Percentiles rank a stretch among this genome's conserved stretches.
Conservation (phyloP, 2,113 vertebrate species). For the Syngnathus floridae region DNA sequence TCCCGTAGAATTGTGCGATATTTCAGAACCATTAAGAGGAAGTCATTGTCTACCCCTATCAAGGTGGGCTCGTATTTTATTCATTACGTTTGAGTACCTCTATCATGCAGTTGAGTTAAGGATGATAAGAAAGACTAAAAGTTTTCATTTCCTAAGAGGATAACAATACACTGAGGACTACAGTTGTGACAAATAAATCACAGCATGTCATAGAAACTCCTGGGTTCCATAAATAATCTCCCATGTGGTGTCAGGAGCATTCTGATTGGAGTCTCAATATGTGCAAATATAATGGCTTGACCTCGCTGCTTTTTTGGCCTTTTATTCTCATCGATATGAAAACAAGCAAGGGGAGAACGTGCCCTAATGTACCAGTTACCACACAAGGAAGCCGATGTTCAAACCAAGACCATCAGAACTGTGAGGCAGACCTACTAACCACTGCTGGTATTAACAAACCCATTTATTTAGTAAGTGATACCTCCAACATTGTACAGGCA, state of each 20-base stretch:
- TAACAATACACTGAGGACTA: background rate
- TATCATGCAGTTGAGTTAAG: background rate
- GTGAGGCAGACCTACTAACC: background rate
- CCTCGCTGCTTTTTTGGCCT: no score
- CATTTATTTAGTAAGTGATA: background rate
- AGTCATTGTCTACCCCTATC: background rate
- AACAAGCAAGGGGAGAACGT: background rate
- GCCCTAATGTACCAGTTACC: background rate
- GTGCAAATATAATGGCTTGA: no score
- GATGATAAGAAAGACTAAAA: background rate
- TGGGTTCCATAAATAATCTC: background rate
- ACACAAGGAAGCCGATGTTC: background rate
- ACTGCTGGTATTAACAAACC: background rate
- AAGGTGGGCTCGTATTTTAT: background rate
- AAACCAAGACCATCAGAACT: background rate
- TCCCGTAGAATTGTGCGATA: background rate
- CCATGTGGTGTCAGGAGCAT: background rate
- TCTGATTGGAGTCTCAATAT: no score
- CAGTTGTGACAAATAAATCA: background rate
- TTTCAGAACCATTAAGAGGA: background rate
- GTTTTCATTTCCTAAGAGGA: background rate
- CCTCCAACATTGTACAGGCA: background rate
- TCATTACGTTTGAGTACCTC: background rate
- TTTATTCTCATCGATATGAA: no score
- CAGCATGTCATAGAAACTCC: background rate